phyloP scores from a whole-genome alignment of 1,140 invertebrate genomes.

The Eriocheir sinensis region DNA sequence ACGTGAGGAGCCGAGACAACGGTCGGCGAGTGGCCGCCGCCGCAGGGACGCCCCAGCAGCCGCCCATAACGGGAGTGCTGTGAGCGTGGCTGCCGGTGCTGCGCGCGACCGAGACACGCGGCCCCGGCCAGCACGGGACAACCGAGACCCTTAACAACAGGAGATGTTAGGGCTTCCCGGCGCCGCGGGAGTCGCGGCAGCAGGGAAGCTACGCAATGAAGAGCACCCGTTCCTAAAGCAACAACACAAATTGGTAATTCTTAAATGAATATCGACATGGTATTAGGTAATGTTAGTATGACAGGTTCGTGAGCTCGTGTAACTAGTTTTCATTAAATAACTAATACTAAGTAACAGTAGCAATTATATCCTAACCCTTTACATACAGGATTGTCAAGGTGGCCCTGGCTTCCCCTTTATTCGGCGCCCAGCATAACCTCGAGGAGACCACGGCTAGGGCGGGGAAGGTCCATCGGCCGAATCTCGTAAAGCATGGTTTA shows the following conservation, averaged over 20 bases:
- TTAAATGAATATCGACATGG: slow-evolving; percentile 45
- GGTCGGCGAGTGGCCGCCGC: not conserved
- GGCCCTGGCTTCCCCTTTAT: slow-evolving; percentile 46
- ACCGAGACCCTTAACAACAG: not conserved
- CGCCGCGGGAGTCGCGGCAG: slow-evolving; percentile 51
- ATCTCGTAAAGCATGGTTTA: slow-evolving; percentile 74
- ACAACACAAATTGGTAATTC: slow-evolving; percentile 36
- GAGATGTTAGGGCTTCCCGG: slow-evolving; percentile 56
- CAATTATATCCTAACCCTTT: slow-evolving; percentile 77
- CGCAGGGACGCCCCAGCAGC: not conserved
- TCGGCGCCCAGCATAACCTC: slow-evolving; percentile 23
- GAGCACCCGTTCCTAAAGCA: slow-evolving; percentile 68
- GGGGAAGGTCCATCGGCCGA: slow-evolving; percentile 41
- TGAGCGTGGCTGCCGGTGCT: not conserved
- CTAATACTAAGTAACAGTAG: slow-evolving; percentile 77
- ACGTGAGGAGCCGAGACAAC: not conserved
- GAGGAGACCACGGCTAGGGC: not conserved
- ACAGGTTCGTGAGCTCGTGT: slow-evolving; percentile 74
- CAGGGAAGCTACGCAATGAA: slow-evolving; percentile 60
- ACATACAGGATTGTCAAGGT: slow-evolving; percentile 75
- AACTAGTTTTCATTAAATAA: slow-evolving; percentile 75
- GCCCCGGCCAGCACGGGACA: not conserved
- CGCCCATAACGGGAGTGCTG: not conserved
- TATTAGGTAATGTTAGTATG: slow-evolving; percentile 67
- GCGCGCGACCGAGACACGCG: not conserved